These are phyloP conservation scores for Drosophila pandora DNA, from an alignment of 1,140 invertebrate species.

Conservation along the genomic window DNA sequence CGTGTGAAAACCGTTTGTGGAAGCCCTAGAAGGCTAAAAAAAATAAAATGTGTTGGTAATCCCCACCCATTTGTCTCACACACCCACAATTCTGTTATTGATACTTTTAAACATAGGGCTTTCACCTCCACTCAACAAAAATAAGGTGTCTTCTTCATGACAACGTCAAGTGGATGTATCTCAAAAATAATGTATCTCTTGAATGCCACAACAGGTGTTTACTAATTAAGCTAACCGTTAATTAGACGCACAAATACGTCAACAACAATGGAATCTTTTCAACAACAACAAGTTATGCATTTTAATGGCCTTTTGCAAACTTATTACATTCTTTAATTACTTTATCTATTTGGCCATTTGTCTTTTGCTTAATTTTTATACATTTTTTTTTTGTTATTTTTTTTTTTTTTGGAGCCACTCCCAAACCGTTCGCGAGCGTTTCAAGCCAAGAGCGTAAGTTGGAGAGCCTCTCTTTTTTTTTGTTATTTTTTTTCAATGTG, in stretches of 20 bases:
- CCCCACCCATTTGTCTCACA: conserved; percentile 28
- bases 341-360: conserved; percentile 32
- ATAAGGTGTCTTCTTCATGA: conserved; percentile 34
- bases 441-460: conserved; percentile 50
- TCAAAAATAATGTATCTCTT: conserved; percentile 20
- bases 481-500: neutral
- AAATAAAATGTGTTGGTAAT: conserved; percentile 23
- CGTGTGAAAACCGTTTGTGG: conserved; percentile 47
- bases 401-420: conserved; percentile 76
- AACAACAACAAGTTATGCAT: no score
- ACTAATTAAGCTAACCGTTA: conserved; percentile 64
- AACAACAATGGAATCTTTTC: conserved; percentile 56
- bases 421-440: conserved; percentile 64
- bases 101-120: conserved; percentile 61
- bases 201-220: conserved; percentile 56
- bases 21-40: conserved; percentile 52
- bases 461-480: conserved; percentile 3
- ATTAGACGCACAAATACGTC: conserved; percentile 41
- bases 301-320: conserved; percentile 1
- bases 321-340: conserved; percentile 19
- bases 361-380: conserved; percentile 31
- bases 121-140: conserved; percentile 67
- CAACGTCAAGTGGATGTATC: conserved; percentile 40
- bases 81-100: conserved; percentile 66
- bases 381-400: conserved; percentile 40